Evolutionary conservation across 2,888 invertebrate species (phyloP).

Genomic region (Dolomedes plantarius): DNA sequence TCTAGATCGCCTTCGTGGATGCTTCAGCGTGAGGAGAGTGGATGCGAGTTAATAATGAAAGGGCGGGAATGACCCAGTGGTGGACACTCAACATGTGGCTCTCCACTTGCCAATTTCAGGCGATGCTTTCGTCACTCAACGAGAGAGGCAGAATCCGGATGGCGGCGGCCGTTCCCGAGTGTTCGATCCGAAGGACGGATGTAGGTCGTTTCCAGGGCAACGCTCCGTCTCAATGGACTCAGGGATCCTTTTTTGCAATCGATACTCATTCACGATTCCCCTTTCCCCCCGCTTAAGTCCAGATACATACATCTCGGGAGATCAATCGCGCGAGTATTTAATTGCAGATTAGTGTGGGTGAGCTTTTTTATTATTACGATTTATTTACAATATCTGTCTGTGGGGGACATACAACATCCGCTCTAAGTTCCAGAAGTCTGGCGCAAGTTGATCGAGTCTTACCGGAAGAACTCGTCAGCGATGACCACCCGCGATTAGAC

Average conservation of each 20-base stretch:
- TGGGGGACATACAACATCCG: too few species aligned
- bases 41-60: too few species aligned
- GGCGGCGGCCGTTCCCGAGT: slow-evolving; percentile 1
- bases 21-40: too few species aligned
- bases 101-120: background rate
- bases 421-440: too few species aligned
- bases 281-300: background rate
- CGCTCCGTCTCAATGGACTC: slow-evolving; percentile 52
- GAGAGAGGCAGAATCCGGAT: slow-evolving; percentile 18
- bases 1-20: too few species aligned
- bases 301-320: background rate
- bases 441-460: too few species aligned
- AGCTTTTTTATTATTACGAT: background rate
- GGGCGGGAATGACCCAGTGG: too few species aligned
- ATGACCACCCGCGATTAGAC: too few species aligned
- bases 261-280: slow-evolving; percentile 56
- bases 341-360: background rate
- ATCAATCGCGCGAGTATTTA: slow-evolving; percentile 14
- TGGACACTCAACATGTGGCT: slow-evolving; percentile 11
- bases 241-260: slow-evolving; percentile 57
- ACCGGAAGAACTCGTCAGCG: too few species aligned
- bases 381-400: background rate
- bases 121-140: background rate
- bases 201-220: slow-evolving; percentile 63
- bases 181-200: slow-evolving; percentile 65